A percentile compares a stretch with the other conserved stretches of the same genome.
Evolutionary conservation across 2,797 vertebrate species (phyloP).

Genomic region (Enteromius unitaeniatus): DNA sequence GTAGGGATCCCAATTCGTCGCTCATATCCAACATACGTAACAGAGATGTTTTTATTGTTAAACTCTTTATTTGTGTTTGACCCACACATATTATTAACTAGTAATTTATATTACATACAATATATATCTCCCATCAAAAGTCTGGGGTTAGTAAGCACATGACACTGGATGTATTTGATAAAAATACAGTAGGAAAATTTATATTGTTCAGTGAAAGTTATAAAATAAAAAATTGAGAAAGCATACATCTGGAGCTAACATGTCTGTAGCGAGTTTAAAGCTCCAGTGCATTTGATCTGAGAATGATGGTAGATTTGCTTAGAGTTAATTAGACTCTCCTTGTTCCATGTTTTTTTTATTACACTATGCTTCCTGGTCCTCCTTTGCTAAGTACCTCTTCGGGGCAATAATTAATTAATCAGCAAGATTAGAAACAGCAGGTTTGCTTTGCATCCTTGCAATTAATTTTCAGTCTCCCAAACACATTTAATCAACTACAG

Average conservation of each 20-base stretch:
- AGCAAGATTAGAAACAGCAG: constrained; percentile 60
- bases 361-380: constrained; percentile 46
- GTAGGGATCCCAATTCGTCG: too few relatives aligned
- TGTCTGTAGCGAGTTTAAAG: constrained; percentile 13
- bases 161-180: neutral
- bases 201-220: neutral
- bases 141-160: neutral
- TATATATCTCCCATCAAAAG: neutral
- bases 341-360: constrained; percentile 5
- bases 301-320: constrained; percentile 42
- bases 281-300: constrained; percentile 1
- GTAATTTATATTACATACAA: neutral
- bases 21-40: too few relatives aligned
- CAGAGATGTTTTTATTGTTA: too few relatives aligned
- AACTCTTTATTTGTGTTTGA: too few relatives aligned
- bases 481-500: constrained; percentile 57
- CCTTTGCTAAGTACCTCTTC: constrained; percentile 55
- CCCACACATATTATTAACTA: neutral
- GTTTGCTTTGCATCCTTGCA: constrained; percentile 54
- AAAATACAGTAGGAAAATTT: neutral
- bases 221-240: neutral
- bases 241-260: neutral
- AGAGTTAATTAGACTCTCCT: constrained; percentile 47
- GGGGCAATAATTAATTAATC: constrained; percentile 63
- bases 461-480: constrained; percentile 61